Evolutionary conservation across 2,113 vertebrate species (phyloP).

Genomic region (Nansenia antarctica): DNA sequence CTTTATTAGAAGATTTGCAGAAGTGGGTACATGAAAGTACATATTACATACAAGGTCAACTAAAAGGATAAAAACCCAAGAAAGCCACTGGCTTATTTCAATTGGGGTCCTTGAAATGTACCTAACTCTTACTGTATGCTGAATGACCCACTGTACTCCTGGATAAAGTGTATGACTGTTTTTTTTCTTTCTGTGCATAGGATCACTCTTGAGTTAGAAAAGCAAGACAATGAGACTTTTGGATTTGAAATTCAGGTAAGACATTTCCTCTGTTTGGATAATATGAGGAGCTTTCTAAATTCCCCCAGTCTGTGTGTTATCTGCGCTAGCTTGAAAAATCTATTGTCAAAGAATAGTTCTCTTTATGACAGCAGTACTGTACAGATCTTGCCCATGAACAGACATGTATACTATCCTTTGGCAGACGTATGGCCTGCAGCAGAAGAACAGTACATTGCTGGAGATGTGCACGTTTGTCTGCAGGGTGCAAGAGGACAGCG

Average conservation of each 20-base stretch:
- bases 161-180: neutral
- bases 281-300: neutral
- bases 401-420: slow-evolving; percentile 2
- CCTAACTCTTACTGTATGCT: no score
- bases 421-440: slow-evolving; percentile 82
- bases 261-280: neutral
- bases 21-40: no score
- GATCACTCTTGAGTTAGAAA: slow-evolving; percentile 71
- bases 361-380: no score
- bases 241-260: slow-evolving; percentile 97
- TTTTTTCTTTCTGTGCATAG: slow-evolving; percentile 50
- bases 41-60: no score
- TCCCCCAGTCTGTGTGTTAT: neutral
- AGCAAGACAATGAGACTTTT: slow-evolving; percentile 89
- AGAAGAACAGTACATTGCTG: slow-evolving; percentile 61
- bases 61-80: no score
- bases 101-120: no score
- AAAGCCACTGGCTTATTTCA: no score
- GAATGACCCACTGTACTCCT: neutral
- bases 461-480: slow-evolving; percentile 84
- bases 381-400: neutral
- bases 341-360: no score
- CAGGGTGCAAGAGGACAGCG: slow-evolving; percentile 83
- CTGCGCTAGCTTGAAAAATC: no score
- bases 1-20: no score